Evolutionary conservation across 2,113 vertebrate genomes (phyloP).

Genomic region (Callocephalon fimbriatum): DNA sequence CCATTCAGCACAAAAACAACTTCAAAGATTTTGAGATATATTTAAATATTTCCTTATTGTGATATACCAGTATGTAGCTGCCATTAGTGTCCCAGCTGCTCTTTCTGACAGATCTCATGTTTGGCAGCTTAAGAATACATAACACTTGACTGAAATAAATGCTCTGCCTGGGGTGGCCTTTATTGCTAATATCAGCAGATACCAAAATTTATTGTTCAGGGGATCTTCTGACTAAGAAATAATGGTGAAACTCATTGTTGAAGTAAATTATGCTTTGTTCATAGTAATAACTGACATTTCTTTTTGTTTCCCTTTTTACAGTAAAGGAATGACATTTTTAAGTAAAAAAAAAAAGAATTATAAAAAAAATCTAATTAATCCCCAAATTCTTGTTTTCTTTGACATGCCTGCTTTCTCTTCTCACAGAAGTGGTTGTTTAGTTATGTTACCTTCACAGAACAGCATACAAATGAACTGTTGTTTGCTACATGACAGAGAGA

Average conservation of each 20-base stretch:
- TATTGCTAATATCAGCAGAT: conserved; percentile 2
- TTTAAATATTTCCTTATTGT: neutral
- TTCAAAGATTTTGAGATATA: conserved; percentile 23
- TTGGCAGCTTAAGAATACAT: neutral
- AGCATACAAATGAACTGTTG: neutral
- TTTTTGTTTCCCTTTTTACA: neutral
- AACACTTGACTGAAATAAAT: conserved; percentile 17
- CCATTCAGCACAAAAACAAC: neutral
- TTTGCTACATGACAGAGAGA: neutral
- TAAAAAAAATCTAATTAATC: conserved; percentile 24
- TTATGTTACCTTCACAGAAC: neutral
- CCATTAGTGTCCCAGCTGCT: neutral
- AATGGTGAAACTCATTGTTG: neutral
- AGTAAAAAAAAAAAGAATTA: neutral
- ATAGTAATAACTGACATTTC: neutral
- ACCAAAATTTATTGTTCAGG: neutral
- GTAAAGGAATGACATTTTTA: neutral
- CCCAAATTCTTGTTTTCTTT: neutral
- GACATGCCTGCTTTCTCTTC: neutral
- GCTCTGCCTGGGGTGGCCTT: neutral
- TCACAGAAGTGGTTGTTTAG: neutral
- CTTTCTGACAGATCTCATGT: neutral
- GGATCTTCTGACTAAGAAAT: conserved; percentile 5
- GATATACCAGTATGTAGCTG: neutral
- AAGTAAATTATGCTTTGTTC: neutral